A percentile compares a stretch with the other conserved stretches of the same genome.
Evolutionary conservation across 2,888 invertebrate genomes (phyloP).

Genomic region (Crepidodera aurea): DNA sequence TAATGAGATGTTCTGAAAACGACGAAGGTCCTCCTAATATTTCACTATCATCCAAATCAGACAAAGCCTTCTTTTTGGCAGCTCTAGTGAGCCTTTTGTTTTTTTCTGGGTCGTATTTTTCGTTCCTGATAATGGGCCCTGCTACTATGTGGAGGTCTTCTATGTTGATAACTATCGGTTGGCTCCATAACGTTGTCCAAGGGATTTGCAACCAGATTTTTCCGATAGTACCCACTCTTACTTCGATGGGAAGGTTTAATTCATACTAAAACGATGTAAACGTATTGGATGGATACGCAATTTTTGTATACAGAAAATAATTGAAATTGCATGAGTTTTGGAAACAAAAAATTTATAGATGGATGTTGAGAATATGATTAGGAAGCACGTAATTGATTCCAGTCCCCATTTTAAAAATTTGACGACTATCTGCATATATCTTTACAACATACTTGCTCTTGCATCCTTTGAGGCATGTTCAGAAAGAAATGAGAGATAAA

Average conservation of each 20-base stretch:
- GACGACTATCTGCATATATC: too few species aligned
- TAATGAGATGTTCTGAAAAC: constrained; percentile 76
- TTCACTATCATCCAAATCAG: constrained; percentile 70
- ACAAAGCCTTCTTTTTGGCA: constrained; percentile 74
- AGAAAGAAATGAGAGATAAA: too few species aligned
- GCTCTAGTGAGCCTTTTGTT: constrained; percentile 77
- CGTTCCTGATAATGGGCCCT: constrained; percentile 74
- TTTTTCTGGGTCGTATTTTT: constrained; percentile 75
- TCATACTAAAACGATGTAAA: constrained; percentile 71
- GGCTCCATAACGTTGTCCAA: constrained; percentile 78
- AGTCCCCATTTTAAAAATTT: too few species aligned
- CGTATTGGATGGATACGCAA: not conserved
- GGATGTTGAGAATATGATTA: too few species aligned
- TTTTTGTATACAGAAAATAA: too few species aligned
- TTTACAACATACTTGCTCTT: too few species aligned
- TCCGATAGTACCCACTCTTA: constrained; percentile 82
- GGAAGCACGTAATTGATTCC: too few species aligned
- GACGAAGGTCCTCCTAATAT: constrained; percentile 70
- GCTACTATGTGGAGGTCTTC: constrained; percentile 81
- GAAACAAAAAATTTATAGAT: too few species aligned
- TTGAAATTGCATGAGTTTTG: too few species aligned
- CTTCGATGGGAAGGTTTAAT: constrained; percentile 81
- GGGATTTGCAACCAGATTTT: constrained; percentile 78
- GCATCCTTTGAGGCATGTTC: too few species aligned
- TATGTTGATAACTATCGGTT: constrained; percentile 75